phyloP scores from a whole-genome alignment of 2,113 vertebrate species.

The Protobothrops flavoviridis region DNA sequence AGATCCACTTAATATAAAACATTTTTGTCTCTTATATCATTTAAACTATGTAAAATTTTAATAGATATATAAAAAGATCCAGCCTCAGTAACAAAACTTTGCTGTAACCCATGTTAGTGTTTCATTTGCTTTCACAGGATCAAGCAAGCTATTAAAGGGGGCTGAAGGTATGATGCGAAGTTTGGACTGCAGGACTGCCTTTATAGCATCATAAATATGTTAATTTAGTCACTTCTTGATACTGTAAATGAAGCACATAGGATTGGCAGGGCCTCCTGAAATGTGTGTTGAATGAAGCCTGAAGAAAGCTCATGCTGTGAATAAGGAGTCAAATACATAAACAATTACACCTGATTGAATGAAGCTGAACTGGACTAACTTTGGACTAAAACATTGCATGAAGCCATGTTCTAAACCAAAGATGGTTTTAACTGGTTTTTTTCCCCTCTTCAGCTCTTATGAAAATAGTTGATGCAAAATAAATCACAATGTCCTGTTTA shows the following conservation, averaged over 20 bases:
- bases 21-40: constrained; percentile 40
- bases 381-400: neutral
- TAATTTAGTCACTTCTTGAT: neutral
- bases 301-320: neutral
- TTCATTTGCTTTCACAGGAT: constrained; percentile 18
- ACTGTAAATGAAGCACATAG: neutral
- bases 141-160: constrained; percentile 2
- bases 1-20: constrained; percentile 51
- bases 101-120: neutral
- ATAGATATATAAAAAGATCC: neutral
- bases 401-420: neutral
- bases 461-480: neutral
- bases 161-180: neutral
- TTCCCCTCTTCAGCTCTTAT: neutral
- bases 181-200: neutral
- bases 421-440: neutral
- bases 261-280: neutral
- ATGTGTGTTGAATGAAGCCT: neutral
- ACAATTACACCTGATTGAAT: neutral
- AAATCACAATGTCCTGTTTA: neutral
- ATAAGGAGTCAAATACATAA: neutral
- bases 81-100: neutral
- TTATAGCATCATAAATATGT: neutral
- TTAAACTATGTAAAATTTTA: constrained; percentile 38
- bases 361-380: neutral